phyloP scores from a whole-genome alignment of 2,113 vertebrate genomes.

The Diadophis punctatus region DNA sequence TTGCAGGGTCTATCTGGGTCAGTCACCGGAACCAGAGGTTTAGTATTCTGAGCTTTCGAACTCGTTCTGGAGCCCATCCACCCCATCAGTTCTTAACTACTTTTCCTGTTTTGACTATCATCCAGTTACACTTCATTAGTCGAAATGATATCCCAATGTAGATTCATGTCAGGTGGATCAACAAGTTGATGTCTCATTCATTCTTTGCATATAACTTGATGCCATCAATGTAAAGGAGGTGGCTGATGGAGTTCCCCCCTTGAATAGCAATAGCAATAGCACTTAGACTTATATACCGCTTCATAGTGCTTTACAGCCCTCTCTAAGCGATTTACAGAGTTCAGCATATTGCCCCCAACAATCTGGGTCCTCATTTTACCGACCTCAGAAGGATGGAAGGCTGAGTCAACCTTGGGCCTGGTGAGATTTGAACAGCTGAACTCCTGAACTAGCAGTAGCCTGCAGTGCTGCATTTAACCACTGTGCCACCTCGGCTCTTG shows the following conservation, averaged over 20 bases:
- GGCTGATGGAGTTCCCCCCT: not conserved
- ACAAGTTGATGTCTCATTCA: not conserved
- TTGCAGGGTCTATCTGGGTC: not conserved
- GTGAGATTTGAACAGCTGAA: too few relatives aligned
- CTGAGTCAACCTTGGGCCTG: too few relatives aligned
- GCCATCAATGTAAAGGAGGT: not conserved
- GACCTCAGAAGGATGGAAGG: too few relatives aligned
- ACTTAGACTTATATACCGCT: too few relatives aligned
- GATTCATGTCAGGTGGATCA: not conserved
- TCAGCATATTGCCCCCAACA: too few relatives aligned
- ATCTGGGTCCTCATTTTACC: too few relatives aligned
- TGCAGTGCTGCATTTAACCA: too few relatives aligned
- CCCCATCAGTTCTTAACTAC: not conserved
- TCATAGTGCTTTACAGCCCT: too few relatives aligned
- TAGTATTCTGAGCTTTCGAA: not conserved
- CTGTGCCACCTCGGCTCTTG: too few relatives aligned
- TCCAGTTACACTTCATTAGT: not conserved
- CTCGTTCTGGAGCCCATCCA: not conserved
- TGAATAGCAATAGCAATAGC: too few relatives aligned
- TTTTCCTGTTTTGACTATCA: not conserved
- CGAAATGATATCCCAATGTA: not conserved
- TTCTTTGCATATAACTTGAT: not conserved
- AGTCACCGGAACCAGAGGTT: not conserved
- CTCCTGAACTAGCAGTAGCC: too few relatives aligned
- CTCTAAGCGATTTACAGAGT: too few relatives aligned